Conservation (phyloP, 2,113 vertebrate species). For the Epinephelus moara region DNA sequence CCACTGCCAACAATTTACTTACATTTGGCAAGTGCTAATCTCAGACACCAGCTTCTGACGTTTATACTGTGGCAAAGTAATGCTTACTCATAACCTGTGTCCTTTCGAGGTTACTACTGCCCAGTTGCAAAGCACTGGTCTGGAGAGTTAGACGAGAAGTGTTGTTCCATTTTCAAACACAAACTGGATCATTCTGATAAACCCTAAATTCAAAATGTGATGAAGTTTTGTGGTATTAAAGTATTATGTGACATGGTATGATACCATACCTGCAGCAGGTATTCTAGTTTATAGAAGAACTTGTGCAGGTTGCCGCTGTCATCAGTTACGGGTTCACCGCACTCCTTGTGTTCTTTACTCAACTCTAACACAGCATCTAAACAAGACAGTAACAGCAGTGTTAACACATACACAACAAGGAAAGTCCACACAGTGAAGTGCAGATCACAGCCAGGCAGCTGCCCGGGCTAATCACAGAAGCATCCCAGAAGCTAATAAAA, state of each 20-base stretch:
- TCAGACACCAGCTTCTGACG: neutral
- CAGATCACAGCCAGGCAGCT: no score
- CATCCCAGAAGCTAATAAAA: no score
- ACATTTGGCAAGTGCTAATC: no score
- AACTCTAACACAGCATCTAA: constrained; percentile 93
- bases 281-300: constrained; percentile 96
- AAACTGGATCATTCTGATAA: neutral
- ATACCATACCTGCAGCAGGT: constrained; percentile 87
- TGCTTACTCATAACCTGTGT: no score
- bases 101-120: neutral
- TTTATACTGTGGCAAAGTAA: neutral
- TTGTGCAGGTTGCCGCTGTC: constrained; percentile 93
- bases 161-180: neutral
- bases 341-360: constrained; percentile 90
- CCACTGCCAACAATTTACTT: no score
- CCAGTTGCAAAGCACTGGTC: neutral
- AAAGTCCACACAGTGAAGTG: no score
- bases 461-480: no score
- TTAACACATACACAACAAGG: neutral
- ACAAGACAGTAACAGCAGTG: constrained; percentile 54
- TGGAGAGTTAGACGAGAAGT: neutral
- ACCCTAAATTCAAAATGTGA: neutral
- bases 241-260: neutral
- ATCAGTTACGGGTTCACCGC: constrained; percentile 93
- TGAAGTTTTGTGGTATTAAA: no score